Evolutionary conservation across 1,140 invertebrate genomes (phyloP).

Genomic region (Drosophila rufa): DNA sequence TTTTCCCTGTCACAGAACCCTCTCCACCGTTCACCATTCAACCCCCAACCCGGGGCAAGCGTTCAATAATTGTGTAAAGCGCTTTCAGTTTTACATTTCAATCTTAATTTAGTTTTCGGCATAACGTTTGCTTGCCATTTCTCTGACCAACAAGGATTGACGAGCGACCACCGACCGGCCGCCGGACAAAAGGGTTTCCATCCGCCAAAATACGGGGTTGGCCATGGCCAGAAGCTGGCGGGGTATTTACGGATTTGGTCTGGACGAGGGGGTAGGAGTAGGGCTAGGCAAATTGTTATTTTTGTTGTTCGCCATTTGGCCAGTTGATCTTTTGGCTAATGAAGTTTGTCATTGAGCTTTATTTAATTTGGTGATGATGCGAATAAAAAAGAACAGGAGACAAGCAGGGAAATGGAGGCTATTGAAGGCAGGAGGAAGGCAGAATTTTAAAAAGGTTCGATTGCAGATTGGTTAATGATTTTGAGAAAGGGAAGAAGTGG

Average conservation of each 20-base stretch:
- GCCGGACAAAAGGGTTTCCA: conserved; percentile 41
- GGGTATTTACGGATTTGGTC: conserved; percentile 22
- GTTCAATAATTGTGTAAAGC: conserved; percentile 85
- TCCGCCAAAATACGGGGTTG: background rate
- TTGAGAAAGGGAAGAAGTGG: background rate
- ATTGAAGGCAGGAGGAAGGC: background rate
- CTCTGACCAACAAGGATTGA: conserved; percentile 18
- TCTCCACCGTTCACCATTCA: background rate
- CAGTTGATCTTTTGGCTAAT: conserved; percentile 82
- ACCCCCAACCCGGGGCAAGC: conserved; percentile 2
- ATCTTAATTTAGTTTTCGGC: conserved; percentile 85
- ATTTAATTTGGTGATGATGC: conserved; percentile 77
- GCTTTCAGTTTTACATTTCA: conserved; percentile 85
- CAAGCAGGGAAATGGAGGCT: too few relatives aligned
- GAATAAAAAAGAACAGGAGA: conserved; percentile 18
- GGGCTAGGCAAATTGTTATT: conserved; percentile 71
- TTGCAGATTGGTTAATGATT: background rate
- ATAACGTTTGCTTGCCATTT: conserved; percentile 76
- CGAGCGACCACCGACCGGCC: background rate
- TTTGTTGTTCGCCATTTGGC: conserved; percentile 73
- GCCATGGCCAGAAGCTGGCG: background rate
- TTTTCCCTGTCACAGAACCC: conserved; percentile 61
- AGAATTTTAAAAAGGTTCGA: conserved; percentile 24
- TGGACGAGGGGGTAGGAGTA: too few relatives aligned
- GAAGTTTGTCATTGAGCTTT: conserved; percentile 84